A percentile compares a stretch with the other conserved stretches of the same genome.
These are phyloP conservation scores for Zapornia atra DNA, from an alignment of 2,113 vertebrate species.

Conservation along the genomic window DNA sequence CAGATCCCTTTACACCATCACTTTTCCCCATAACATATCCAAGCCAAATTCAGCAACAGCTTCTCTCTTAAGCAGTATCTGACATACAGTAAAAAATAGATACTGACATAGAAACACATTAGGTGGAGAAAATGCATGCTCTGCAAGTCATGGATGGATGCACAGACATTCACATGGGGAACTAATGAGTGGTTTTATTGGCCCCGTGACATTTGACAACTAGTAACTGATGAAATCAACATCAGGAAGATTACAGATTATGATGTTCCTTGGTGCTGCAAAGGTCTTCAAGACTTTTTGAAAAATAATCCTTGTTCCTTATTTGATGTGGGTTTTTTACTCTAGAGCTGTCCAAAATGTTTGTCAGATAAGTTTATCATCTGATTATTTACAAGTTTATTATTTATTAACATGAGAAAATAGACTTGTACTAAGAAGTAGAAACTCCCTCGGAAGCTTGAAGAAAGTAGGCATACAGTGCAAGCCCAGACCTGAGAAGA, in stretches of 20 bases:
- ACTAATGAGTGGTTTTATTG: constrained; percentile 2
- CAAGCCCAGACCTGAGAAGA: not conserved
- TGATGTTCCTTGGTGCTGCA: not conserved
- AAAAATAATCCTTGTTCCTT: not conserved
- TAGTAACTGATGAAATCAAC: not conserved
- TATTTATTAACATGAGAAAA: not conserved
- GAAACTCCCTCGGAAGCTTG: not conserved
- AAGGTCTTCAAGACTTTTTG: not conserved
- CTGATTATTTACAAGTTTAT: not conserved
- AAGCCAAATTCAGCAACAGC: not conserved
- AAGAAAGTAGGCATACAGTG: fast-evolving
- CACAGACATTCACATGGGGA: not conserved
- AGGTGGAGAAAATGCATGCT: not conserved
- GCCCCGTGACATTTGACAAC: not conserved
- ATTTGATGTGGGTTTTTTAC: not conserved
- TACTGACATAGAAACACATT: not conserved
- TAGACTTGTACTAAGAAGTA: not conserved
- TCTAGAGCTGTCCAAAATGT: not conserved
- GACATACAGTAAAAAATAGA: not conserved
- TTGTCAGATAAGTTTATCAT: not conserved
- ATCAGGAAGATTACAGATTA: not conserved
- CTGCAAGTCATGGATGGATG: not conserved
- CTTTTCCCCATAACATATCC: not conserved
- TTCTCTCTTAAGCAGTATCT: not conserved
- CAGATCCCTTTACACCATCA: not conserved